These are phyloP conservation scores for Mactromeris polynyma DNA, from an alignment of 2,888 invertebrate genomes.

Conservation along the genomic window DNA sequence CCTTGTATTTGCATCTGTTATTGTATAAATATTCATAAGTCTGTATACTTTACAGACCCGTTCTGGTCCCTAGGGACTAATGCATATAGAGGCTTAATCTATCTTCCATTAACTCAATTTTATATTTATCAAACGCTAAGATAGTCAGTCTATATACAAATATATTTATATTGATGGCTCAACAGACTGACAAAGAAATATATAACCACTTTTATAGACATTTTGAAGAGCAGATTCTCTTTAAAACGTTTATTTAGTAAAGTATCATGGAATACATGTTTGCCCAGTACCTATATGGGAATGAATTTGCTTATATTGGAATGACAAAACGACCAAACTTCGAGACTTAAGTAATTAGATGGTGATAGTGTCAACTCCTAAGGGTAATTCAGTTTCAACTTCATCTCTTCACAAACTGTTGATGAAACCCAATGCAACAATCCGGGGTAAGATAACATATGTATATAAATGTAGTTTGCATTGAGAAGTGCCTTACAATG, in stretches of 20 bases:
- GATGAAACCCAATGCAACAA: too few species aligned
- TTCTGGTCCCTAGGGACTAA: neutral
- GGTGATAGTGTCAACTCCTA: too few species aligned
- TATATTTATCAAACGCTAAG: neutral
- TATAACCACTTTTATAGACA: neutral
- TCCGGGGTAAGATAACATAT: too few species aligned
- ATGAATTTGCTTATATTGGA: too few species aligned
- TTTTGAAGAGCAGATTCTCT: neutral
- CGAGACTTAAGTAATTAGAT: too few species aligned
- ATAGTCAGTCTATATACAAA: neutral
- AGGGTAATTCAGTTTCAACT: too few species aligned
- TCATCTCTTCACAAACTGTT: too few species aligned
- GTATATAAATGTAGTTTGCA: too few species aligned
- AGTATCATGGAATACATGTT: too few species aligned
- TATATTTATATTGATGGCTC: neutral
- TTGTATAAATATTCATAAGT: slow-evolving; percentile 17
- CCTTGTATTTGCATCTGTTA: neutral
- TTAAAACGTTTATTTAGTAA: neutral
- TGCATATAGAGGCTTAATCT: neutral
- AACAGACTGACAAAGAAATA: neutral
- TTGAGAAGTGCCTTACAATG: too few species aligned
- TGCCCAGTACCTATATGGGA: too few species aligned
- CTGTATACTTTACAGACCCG: neutral
- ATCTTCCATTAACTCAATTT: neutral
- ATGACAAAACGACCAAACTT: too few species aligned